Evolutionary conservation across 2,888 invertebrate genomes (phyloP), one percentile per base, ranked within the genome.

Genomic region (Agriopis marginaria): DNA sequence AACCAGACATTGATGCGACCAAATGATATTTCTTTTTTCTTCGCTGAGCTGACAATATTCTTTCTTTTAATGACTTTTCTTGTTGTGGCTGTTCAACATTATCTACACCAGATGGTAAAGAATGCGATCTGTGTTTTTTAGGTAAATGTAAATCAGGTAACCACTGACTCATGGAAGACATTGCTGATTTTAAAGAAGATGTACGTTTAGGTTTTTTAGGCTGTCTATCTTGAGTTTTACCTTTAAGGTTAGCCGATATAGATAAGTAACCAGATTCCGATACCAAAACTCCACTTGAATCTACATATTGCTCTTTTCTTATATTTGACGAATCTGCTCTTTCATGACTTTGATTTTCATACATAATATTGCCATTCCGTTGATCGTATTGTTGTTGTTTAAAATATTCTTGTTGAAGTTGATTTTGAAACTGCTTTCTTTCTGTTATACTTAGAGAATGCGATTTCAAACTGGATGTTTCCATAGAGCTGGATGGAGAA

Each of bases 1-100:
- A 96, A 32, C 97, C 97, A 0, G 97, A 97, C 90, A 98, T 96
- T 0, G 98, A 98, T 0, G 97, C 96, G 0, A 97, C 97, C 63
- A 98, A 93, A 7, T 96, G 96, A 77, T 97, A 97, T 83, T 97
- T 97, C 86, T 97, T 97, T 90, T 97, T 97, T 82, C 96, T 96
- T 79, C 94, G 86, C 76, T 94, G 94, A 7, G 93, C 93, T 12
- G 92, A 91, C 69, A 93, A 77, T 75, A 93, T 89, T 79, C 94
- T 86, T 85, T 94, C 93, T 80, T 94, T 94, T 49, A 93, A 80
- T 54, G 92, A 73, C 87, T 92, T 88, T 87, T 94, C 90, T 86
- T 94, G 90, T 83, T 93, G 89, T 78, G 92, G 83, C 83, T 89
- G 85, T 86, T 96, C 84, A 87, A 87, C 85, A 89, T 95, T 93